Base-by-base conservation (phyloP, 2,888 invertebrate species). In the Drosophila merina region DNA sequence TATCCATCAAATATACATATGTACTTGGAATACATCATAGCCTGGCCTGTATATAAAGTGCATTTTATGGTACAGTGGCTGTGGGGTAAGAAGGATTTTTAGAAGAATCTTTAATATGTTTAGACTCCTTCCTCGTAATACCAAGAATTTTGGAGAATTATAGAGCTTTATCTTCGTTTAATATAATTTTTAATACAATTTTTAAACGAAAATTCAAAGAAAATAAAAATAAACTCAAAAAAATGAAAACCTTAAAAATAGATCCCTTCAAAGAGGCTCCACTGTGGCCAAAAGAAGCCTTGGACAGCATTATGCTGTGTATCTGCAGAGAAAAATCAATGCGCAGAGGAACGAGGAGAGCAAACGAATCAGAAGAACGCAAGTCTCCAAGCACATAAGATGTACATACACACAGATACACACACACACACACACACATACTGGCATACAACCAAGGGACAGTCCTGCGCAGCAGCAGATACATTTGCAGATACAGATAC, bases 301-400 rank as follows among this genome's bases (percentile, higher is more conserved):
- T 26, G 42, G 31, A 25, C 67, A 66, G 59, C 68, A 77, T 88
- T 82, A 82, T 82, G 84, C 82, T 86, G 81, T 82, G 80, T 86
- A 82, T 86, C 86, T 63, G 68, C 62, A 67, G 78, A 84, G 82
- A 87, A 82, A 82, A 82, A 82, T 87, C 82, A 82, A 82, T 82
- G 88, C 86, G 83, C 81, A 56, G 73, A 67, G 64, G 55, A 62
- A 14, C 60, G 76, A 62, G 64, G 62, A 81, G 79, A 82, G 86
- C 72, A 83, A 83, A 88, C 86, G 86, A 83, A 83, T 83, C 82
- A 83, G 86, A 83, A 77, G 84, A 83, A 83, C 88, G 86, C 82
- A 88, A 88, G 82, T 86, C 80, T 80, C 71, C 52, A 1, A 59
- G 58, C 70, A 73, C 42, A 73, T 75, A 74, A 33, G 71, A 72